These are phyloP conservation scores for Coptodon rendalli DNA, from an alignment of 2,113 vertebrate genomes.

Conservation along the genomic window DNA sequence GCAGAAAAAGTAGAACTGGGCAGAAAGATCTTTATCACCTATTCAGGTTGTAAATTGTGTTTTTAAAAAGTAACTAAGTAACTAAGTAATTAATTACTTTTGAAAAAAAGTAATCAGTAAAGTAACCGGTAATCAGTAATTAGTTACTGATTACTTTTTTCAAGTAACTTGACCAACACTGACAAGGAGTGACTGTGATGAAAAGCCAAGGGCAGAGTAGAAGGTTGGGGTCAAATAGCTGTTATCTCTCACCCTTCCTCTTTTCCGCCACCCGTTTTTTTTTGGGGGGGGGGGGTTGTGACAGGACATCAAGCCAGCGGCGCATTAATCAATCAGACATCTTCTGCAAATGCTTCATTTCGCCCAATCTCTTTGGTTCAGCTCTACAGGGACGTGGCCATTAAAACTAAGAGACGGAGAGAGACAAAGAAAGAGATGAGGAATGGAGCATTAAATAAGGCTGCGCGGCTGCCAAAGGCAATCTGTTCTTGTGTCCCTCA, in stretches of 20 bases:
- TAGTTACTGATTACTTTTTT: too few species aligned
- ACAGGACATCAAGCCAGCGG: conserved; percentile 5
- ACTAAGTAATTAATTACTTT: too few species aligned
- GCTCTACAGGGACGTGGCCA: conserved; percentile 13
- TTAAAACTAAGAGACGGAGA: conserved; percentile 21
- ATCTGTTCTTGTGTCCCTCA: conserved; percentile 27
- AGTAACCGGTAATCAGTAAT: too few species aligned
- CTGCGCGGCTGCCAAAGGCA: neutral
- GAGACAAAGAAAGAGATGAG: conserved; percentile 12
- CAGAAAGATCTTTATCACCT: too few species aligned
- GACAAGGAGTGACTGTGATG: neutral
- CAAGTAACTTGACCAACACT: too few species aligned
- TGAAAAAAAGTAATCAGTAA: too few species aligned
- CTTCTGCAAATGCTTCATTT: conserved; percentile 3
- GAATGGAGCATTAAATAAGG: conserved; percentile 19
- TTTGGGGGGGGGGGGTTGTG: neutral
- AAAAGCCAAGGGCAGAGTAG: neutral
- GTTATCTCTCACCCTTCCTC: neutral
- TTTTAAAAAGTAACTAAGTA: too few species aligned
- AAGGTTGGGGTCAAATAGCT: conserved; percentile 7
- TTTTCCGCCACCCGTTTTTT: fast-evolving
- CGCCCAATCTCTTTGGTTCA: neutral
- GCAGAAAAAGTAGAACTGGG: too few species aligned
- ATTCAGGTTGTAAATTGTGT: too few species aligned
- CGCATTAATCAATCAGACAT: conserved; percentile 29